Evolutionary conservation across 2,888 invertebrate genomes (phyloP), one percentile per base, ranked within the genome.

Genomic region (Pogonocherus hispidulus): DNA sequence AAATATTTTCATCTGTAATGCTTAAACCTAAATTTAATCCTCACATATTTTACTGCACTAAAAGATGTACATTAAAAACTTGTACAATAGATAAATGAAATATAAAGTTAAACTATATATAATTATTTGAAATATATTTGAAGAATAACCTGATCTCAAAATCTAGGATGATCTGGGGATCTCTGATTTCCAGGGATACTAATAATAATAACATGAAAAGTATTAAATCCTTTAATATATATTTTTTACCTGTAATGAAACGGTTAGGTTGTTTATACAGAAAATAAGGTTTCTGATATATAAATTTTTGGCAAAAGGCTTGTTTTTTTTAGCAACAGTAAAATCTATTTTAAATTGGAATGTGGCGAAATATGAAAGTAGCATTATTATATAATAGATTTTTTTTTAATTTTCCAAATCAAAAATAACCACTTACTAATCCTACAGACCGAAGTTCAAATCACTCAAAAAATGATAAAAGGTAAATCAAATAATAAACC

Each of bases 361-460:
- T 67, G 67, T 67, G 52, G 47, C 56, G 57, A 67, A 55, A 67
- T 66, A 59, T 57, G 67, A 67, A 67, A 67, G 57, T 67, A 41
- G 19, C 32, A n/a, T 5, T 59, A 59, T 59, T 59, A 59, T 32
- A 47, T 59, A 59, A 49, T 59, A 18, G 16, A 47, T 27, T 47
- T 57, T 44, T 57, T 32, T n/a, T 44, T 23, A 19, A 22, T 52
- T 59, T 23, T 47, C 59, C 32, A 23, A 27, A 11, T 47, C 19
- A 47, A 32, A 59, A 59, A 47, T 59, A 59, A 35, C 22, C 9
- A 46, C 11, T 16, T 5, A 51, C 27, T 16, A 27, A 41, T n/a
- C 6, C 41, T 11, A 32, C 8, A 32, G 32, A 32, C 11, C 32
- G 8, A 32, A 32, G 32, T 32, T 32, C 32, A 32, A 32, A 32